phyloP scores from a whole-genome alignment of 2,797 vertebrate genomes.

The Oreochromis mossambicus region DNA sequence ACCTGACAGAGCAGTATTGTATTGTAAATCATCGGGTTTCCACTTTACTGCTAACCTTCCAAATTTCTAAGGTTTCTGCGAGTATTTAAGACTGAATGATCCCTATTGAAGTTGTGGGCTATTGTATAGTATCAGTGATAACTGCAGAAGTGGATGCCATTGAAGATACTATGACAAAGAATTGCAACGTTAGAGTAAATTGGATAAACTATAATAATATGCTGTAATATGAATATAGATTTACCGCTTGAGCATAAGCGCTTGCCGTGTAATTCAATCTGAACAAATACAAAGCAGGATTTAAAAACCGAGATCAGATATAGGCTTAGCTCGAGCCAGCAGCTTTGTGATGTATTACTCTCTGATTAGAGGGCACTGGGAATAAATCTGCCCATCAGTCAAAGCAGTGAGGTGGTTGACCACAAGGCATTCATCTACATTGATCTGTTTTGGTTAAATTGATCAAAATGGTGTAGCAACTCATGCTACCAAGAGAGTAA shows the following conservation, averaged over 20 bases:
- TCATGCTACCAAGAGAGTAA: slow-evolving; percentile 12
- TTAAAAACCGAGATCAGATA: slow-evolving; percentile 24
- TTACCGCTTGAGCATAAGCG: not conserved
- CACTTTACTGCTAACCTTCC: not conserved
- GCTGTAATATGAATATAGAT: not conserved
- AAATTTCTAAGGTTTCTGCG: not conserved
- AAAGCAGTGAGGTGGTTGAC: slow-evolving; percentile 16
- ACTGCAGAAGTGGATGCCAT: not conserved
- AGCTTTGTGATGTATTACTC: slow-evolving; percentile 10
- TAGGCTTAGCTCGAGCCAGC: not conserved
- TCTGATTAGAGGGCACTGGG: not conserved
- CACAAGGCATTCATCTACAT: slow-evolving; percentile 2
- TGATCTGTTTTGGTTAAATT: slow-evolving; percentile 11
- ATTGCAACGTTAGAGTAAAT: not conserved
- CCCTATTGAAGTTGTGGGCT: not conserved
- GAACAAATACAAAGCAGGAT: slow-evolving; percentile 8
- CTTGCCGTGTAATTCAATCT: not conserved
- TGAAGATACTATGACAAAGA: not conserved
- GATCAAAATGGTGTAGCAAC: not conserved
- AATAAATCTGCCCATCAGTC: slow-evolving; percentile 29
- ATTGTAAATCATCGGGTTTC: not conserved
- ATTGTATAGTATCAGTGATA: not conserved
- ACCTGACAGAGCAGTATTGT: not conserved
- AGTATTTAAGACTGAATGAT: slow-evolving; percentile 20
- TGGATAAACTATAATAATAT: not conserved